phyloP scores from a whole-genome alignment of 2,113 vertebrate species.

The Poeciliopsis retropinna region DNA sequence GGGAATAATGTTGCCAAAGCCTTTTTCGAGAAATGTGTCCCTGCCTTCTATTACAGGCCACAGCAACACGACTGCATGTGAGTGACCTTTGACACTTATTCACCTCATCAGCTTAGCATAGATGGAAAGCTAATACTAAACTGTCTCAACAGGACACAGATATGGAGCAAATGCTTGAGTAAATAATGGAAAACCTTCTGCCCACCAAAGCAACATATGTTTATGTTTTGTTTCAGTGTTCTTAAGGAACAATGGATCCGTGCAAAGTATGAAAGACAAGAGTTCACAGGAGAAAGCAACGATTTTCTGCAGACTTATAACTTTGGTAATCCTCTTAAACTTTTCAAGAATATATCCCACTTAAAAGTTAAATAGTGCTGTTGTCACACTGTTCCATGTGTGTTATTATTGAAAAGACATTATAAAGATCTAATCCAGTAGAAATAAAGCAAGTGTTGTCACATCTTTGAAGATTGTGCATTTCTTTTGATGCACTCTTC shows the following conservation, averaged over 20 bases:
- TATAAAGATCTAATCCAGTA: too few species aligned
- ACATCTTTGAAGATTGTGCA: too few species aligned
- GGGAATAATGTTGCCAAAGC: conserved; percentile 85
- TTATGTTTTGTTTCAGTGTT: conserved; percentile 76
- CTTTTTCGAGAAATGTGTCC: conserved; percentile 86
- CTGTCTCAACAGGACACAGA: neutral
- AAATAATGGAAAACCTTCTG: neutral
- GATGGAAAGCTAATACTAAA: conserved; percentile 28
- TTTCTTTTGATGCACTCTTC: too few species aligned
- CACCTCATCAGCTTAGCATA: neutral
- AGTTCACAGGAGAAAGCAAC: conserved; percentile 84
- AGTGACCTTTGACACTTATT: conserved; percentile 67
- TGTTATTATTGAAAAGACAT: too few species aligned
- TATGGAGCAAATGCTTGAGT: neutral
- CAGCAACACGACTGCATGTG: conserved; percentile 85
- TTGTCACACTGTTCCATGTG: too few species aligned
- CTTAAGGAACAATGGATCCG: conserved; percentile 94
- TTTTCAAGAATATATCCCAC: neutral
- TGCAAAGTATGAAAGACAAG: conserved; percentile 91
- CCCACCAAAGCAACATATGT: neutral
- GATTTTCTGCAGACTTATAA: conserved; percentile 60
- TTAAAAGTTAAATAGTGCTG: too few species aligned
- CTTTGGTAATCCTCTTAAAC: conserved; percentile 79
- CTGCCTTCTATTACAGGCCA: conserved; percentile 88
- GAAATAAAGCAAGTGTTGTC: too few species aligned